Base-by-base conservation (phyloP, 2,888 invertebrate species). In the Nymphalis urticae region DNA sequence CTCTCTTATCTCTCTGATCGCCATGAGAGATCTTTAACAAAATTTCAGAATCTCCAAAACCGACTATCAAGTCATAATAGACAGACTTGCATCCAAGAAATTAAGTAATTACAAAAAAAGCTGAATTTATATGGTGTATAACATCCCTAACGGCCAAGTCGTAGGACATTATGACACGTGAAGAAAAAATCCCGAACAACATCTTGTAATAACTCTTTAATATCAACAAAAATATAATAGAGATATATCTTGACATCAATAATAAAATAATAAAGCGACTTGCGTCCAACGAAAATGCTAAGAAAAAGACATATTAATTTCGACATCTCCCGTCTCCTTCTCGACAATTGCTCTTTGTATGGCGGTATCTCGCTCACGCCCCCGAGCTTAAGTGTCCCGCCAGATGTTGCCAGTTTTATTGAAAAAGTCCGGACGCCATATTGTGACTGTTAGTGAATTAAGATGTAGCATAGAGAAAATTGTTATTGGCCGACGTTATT, bases 291-390 rank as follows among this genome's bases (percentile, higher is more conserved):
- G 82, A 82, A 82, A 85, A 85, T 82, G 86, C 80, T 83, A 88
- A 89, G 88, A 89, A 90, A 90, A 89, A 87, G 90, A 92, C 90
- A 90, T 91, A 92, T 92, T 92, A 92, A 92, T 92, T 90, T 87
- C 83, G 80, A 76, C 76, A 73, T 68, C 69, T 42, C 9, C 76
- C 72, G 50, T 89, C 89, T 75, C 85, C 72, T 73, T 90, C 82
- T 42, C 53, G 56, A 79, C n/a, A 16, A 19, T 2, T 4, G 9
- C 48, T 53, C 67, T 50, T 63, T 60, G 71, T 76, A 77, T 83
- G 75, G 64, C 47, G 70, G 75, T 72, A 71, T 88, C 87, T 80
- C 84, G 48, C 70, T 88, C 84, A 69, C 84, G 78, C 89, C 85
- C 87, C 86, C 86, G 80, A 84, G 85, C 89, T 87, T 92, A 92